Percentiles rank a stretch among this genome's conserved stretches.
Evolutionary conservation across 2,113 vertebrate genomes (phyloP).

Genomic region (Osmerus mordax): DNA sequence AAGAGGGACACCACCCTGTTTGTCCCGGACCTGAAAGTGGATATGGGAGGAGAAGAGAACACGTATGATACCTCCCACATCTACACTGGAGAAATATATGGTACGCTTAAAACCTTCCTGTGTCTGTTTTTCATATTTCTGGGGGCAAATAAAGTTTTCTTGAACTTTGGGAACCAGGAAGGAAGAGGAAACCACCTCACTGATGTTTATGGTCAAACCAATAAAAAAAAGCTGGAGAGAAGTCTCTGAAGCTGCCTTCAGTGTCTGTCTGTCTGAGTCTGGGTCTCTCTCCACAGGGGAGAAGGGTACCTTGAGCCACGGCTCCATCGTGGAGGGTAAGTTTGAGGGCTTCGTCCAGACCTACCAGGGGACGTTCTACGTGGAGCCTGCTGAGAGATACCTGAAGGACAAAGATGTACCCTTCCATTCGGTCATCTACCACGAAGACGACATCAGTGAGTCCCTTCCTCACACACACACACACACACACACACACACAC

Average conservation of each 20-base stretch:
- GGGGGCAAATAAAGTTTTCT: not conserved
- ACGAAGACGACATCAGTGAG: conserved; percentile 98
- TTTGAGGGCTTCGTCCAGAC: conserved; percentile 97
- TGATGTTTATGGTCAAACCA: too few species aligned
- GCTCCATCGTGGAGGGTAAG: conserved; percentile 87
- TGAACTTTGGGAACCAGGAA: too few species aligned
- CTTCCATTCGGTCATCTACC: conserved; percentile 98
- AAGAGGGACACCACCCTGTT: conserved; percentile 91
- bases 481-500: not conserved
- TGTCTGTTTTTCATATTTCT: not conserved
- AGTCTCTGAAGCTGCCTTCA: too few species aligned
- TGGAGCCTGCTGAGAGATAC: conserved; percentile 92
- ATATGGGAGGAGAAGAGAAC: conserved; percentile 81
- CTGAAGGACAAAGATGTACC: conserved; percentile 84
- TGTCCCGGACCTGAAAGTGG: conserved; percentile 88
- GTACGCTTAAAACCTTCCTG: conserved; percentile 44
- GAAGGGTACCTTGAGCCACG: conserved; percentile 88
- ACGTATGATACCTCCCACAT: conserved; percentile 95
- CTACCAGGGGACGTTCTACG: conserved; percentile 87
- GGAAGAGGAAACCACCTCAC: too few species aligned
- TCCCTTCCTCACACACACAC: conserved; percentile 29
- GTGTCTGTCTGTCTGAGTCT: not conserved
- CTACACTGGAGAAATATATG: conserved; percentile 95
- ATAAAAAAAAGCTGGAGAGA: too few species aligned
- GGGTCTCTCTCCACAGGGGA: conserved; percentile 77